A percentile compares a stretch with the other conserved stretches of the same genome.
These are phyloP conservation scores for Poecilia latipinna DNA, from an alignment of 2,113 vertebrate genomes.

Conservation along the genomic window DNA sequence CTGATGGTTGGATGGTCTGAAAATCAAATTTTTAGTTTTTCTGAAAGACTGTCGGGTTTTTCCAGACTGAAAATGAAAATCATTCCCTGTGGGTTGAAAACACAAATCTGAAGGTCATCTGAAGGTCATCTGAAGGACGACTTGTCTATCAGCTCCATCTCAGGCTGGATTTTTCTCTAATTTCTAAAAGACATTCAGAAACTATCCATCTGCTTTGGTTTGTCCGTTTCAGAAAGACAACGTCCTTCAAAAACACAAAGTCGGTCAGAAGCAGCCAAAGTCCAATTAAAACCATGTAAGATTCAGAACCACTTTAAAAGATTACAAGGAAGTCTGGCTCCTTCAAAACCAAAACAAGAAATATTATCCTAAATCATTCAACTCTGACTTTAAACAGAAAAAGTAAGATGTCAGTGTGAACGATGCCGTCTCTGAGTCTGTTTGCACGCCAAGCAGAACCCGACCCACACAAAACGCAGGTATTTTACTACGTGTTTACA, in stretches of 20 bases:
- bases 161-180: neutral
- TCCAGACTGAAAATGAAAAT: no score
- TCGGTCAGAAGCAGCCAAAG: neutral
- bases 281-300: neutral
- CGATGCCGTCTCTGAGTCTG: conserved; percentile 13
- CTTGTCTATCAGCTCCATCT: neutral
- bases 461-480: conserved; percentile 36
- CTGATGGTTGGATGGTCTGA: no score
- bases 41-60: no score
- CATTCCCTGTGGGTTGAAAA: no score
- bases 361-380: neutral
- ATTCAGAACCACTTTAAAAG: neutral
- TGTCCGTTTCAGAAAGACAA: neutral
- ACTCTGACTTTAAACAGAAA: neutral
- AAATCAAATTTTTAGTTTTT: no score
- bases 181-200: neutral
- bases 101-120: no score
- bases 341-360: no score
- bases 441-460: conserved; percentile 10
- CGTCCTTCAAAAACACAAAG: neutral
- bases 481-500: conserved; percentile 57
- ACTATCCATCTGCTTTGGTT: neutral
- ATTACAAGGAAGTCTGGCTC: no score
- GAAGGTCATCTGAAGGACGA: neutral
- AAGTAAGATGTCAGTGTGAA: conserved; percentile 18